Percentiles rank a stretch among this genome's conserved stretches.
Conservation (phyloP, 2,888 invertebrate species). For the Gibbula magus region DNA sequence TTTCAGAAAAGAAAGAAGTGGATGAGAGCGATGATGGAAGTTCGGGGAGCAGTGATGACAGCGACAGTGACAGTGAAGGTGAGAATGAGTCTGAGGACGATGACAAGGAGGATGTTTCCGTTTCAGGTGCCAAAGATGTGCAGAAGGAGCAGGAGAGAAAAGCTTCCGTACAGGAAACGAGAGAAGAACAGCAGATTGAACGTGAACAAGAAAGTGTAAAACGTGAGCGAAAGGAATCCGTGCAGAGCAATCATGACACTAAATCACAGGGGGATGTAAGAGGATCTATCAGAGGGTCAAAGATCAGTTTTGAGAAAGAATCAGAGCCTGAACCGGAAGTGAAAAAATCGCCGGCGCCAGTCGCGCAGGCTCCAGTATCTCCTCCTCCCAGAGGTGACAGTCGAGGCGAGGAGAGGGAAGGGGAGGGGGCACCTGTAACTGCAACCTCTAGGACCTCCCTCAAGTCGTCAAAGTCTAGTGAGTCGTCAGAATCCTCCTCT, state of each 20-base stretch:
- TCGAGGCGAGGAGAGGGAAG: not conserved
- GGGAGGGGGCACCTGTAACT: not conserved
- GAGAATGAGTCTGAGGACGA: not conserved
- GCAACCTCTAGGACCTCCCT: not conserved
- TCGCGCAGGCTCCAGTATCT: not conserved
- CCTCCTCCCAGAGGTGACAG: too few relatives aligned
- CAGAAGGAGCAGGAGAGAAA: not conserved
- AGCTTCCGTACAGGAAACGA: not conserved
- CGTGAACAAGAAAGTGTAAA: not conserved
- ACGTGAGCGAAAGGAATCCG: not conserved
- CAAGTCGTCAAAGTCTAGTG: not conserved
- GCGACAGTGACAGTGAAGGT: not conserved
- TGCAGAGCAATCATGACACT: not conserved
- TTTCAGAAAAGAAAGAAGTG: not conserved
- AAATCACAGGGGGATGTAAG: not conserved
- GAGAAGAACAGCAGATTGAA: not conserved
- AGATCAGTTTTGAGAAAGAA: not conserved
- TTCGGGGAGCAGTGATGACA: not conserved
- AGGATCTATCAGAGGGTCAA: not conserved
- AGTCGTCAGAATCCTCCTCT: too few relatives aligned
- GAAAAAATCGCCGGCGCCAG: not conserved
- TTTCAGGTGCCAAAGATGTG: not conserved
- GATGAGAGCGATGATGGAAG: not conserved
- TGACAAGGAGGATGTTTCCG: not conserved
- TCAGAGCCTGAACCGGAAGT: not conserved